These are phyloP conservation scores for Tuta absoluta DNA, from an alignment of 2,888 invertebrate genomes.

Conservation along the genomic window DNA sequence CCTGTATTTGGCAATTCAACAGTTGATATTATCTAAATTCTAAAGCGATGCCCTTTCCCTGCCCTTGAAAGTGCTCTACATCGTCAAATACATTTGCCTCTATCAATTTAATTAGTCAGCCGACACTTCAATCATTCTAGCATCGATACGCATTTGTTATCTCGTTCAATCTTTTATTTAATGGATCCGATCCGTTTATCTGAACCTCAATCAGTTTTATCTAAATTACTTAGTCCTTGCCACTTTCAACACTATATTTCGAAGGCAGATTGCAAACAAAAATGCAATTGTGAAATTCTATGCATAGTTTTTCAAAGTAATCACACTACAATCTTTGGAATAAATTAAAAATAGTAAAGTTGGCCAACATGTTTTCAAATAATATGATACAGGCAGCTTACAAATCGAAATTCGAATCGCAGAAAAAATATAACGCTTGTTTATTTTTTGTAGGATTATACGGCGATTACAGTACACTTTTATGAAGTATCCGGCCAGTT, in stretches of 20 bases:
- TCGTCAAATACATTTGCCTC: background rate
- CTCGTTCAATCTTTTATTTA: conserved; percentile 50
- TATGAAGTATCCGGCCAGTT: conserved; percentile 2
- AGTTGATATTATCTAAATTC: too few species aligned
- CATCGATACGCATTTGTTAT: conserved; percentile 41
- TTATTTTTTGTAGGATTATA: background rate
- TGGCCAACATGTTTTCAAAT: background rate
- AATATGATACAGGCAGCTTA: conserved; percentile 7
- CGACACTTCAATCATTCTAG: conserved; percentile 28
- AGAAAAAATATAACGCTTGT: background rate
- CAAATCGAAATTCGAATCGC: conserved; percentile 14
- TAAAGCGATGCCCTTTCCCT: background rate
- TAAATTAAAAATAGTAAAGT: conserved; percentile 19
- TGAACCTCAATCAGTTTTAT: conserved; percentile 55
- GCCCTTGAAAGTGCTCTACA: conserved; percentile 4
- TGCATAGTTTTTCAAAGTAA: conserved; percentile 16
- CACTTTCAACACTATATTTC: conserved; percentile 47
- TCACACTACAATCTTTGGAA: conserved; percentile 5
- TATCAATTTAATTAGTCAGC: conserved; percentile 2
- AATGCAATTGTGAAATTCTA: conserved; percentile 24
- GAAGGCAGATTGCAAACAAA: conserved; percentile 26
- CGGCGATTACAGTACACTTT: background rate
- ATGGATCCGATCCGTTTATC: conserved; percentile 61
- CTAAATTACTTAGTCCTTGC: conserved; percentile 62
- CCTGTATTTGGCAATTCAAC: too few species aligned